A percentile compares a stretch with the other conserved stretches of the same genome.
phyloP scores from a whole-genome alignment of 2,113 vertebrate genomes.

The Anguilla rostrata region DNA sequence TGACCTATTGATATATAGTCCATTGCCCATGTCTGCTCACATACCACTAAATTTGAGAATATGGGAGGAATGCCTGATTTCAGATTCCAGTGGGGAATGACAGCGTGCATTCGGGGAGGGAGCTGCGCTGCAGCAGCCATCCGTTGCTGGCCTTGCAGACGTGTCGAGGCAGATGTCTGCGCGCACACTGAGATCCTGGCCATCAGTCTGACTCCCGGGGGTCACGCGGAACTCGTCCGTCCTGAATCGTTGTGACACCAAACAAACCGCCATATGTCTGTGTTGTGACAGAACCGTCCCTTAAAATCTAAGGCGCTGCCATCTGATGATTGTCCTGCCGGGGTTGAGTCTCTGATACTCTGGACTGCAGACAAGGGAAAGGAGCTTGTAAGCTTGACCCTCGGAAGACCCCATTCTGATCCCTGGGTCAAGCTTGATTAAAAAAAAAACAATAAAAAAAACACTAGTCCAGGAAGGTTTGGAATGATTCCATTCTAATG shows the following conservation, averaged over 20 bases:
- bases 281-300: conserved; percentile 3
- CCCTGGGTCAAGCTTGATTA: background rate
- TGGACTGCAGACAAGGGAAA: background rate
- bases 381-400: background rate
- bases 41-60: too few species aligned
- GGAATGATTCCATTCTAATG: too few species aligned
- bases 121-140: background rate
- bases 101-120: too few species aligned
- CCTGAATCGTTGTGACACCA: conserved; percentile 1
- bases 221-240: background rate
- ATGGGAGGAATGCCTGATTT: too few species aligned
- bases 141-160: background rate
- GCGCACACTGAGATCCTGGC: background rate
- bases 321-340: background rate
- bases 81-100: too few species aligned
- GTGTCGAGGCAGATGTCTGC: background rate
- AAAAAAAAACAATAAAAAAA: background rate
- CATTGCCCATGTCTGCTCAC: too few species aligned
- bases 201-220: background rate
- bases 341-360: background rate
- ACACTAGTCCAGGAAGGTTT: background rate
- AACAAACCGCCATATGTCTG: background rate
- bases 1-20: too few species aligned
- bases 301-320: background rate
- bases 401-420: background rate